These are phyloP conservation scores for Agapornis roseicollis DNA, from an alignment of 2,113 vertebrate species.

Conservation along the genomic window DNA sequence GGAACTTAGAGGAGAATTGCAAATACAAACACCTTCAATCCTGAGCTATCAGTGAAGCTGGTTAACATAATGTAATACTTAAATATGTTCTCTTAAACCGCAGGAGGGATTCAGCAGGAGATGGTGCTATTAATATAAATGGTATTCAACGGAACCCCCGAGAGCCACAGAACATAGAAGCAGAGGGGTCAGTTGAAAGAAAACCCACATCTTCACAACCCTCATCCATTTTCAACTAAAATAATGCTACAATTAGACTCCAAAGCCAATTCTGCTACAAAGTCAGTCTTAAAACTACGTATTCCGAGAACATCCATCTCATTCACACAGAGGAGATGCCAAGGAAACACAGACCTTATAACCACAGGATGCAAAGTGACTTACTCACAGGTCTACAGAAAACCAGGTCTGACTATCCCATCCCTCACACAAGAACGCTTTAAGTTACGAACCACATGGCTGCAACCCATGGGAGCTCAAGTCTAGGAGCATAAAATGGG, in stretches of 20 bases:
- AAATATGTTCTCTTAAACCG: constrained; percentile 60
- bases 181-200: constrained; percentile 10
- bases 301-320: background rate
- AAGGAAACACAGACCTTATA: background rate
- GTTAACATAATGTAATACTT: constrained; percentile 47
- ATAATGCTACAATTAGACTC: background rate
- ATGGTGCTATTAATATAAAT: constrained; percentile 54
- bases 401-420: background rate
- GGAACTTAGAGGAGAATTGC: background rate
- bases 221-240: background rate
- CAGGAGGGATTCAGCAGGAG: constrained; percentile 34
- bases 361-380: background rate
- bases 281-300: background rate
- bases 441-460: background rate
- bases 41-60: background rate
- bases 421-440: background rate
- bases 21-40: constrained; percentile 10
- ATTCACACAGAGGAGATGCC: background rate
- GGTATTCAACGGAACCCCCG: constrained; percentile 44
- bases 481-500: fast-evolving
- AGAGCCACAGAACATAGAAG: background rate
- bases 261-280: background rate
- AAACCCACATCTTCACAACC: background rate
- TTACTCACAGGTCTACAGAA: background rate
- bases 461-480: background rate